Evolutionary conservation across 2,113 vertebrate species (phyloP), one percentile per base, ranked within the genome.

Genomic region (Shinisaurus crocodilurus): DNA sequence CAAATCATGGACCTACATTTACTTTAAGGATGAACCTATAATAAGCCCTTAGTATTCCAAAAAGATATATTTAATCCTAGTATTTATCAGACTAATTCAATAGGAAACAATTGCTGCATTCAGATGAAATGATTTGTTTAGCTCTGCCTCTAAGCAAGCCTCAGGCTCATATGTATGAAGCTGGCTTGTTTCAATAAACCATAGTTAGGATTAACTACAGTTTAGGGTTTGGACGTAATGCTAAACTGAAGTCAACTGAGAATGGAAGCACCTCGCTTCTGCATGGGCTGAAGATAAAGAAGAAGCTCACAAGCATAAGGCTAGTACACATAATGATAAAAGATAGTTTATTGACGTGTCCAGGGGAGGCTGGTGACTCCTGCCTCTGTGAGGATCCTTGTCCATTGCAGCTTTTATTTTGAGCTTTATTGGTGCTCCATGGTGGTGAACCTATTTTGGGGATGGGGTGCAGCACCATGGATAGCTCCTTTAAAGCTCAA

Each of bases 1-100:
- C 86, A 81, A 82, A 0, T n/a, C n/a, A n/a, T 45, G 1, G 45
- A 70, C 20, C 0, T 1, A 0, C 0, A 0, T 83, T 29, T 34
- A 40, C 57, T 57, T 90, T 63, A 1, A 15, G 87, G 2, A 50
- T 76, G 9, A 74, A 0, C 0, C 12, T 80, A 6, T 65, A 32
- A 20, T 27, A 83, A 50, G 76, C 20, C 45, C 6, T 50, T 29
- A 29, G 23, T 23, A 13, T 63, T 82, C 8, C 40, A 40, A 40
- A 83, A 12, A 65, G 25, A 65, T 40, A 40, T 23, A 65, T 40
- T 83, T 83, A 29, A 83, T 83, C 37, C 57, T n/a, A 15, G 37
- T 37, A 5, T 83, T 65, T 80, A 63, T 25, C 60, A n/a, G 20
- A 20, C 13, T 48, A 16, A 48, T 32, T 18, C 37, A 45, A 69